These are phyloP conservation scores for Tetragonula clypearis DNA, from an alignment of 1,140 invertebrate species.

Conservation along the genomic window DNA sequence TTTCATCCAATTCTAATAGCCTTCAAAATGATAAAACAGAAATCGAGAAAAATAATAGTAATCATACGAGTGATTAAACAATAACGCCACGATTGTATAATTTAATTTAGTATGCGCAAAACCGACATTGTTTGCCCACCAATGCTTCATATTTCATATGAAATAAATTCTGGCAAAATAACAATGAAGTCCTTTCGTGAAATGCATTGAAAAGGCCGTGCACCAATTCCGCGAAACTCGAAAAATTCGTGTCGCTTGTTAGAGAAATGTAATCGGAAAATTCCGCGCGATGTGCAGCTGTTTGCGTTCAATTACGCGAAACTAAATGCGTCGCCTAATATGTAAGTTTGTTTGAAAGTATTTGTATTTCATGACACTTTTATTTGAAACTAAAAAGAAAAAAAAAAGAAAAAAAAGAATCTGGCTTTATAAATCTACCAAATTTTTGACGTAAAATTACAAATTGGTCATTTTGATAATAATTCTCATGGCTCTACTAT, in stretches of 20 bases:
- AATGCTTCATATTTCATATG: too few relatives aligned
- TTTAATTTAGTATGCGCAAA: too few relatives aligned
- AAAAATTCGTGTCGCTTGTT: background rate
- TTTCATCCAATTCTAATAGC: background rate
- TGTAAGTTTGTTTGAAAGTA: background rate
- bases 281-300: background rate
- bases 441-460: too few relatives aligned
- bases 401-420: background rate
- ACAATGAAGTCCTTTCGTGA: background rate
- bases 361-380: too few relatives aligned
- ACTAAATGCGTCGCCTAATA: background rate
- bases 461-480: too few relatives aligned
- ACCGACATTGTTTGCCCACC: too few relatives aligned
- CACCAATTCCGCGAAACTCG: background rate
- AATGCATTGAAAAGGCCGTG: background rate
- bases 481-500: too few relatives aligned
- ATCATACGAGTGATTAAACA: too few relatives aligned
- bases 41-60: too few relatives aligned
- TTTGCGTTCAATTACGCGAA: background rate
- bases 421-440: too few relatives aligned
- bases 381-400: background rate
- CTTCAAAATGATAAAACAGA: too few relatives aligned
- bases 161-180: background rate
- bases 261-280: background rate
- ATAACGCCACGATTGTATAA: too few relatives aligned